These are phyloP conservation scores for Dromas ardeola DNA, from an alignment of 2,113 vertebrate species.

Conservation along the genomic window DNA sequence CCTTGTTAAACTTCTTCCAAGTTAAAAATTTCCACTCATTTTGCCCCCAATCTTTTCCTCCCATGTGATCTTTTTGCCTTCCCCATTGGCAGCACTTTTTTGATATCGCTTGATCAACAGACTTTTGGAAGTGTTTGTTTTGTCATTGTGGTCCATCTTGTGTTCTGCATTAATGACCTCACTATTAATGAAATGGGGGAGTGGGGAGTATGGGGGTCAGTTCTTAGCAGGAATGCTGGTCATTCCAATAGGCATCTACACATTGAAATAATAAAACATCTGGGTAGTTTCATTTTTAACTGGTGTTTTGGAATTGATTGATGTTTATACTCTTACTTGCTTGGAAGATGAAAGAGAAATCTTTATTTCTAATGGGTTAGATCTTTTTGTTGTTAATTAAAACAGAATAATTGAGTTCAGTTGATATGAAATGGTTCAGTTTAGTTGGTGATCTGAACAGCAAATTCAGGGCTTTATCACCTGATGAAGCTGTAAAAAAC, in stretches of 20 bases:
- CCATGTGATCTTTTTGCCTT: neutral
- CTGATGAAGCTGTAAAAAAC: neutral
- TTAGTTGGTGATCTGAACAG: neutral
- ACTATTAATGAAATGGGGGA: neutral
- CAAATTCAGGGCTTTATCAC: neutral
- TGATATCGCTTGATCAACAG: neutral
- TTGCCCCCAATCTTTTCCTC: neutral
- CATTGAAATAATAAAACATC: neutral
- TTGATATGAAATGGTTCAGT: neutral
- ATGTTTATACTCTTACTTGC: neutral
- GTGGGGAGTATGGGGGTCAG: fast-evolving
- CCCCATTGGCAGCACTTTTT: neutral
- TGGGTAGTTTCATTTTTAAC: neutral
- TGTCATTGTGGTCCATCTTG: neutral
- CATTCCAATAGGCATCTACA: neutral
- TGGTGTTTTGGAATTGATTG: neutral
- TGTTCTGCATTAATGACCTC: neutral
- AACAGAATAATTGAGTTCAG: neutral
- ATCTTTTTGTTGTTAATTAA: neutral
- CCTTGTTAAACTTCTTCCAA: neutral
- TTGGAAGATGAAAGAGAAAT: slow-evolving; percentile 4
- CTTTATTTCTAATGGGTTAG: neutral
- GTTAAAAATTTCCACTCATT: neutral
- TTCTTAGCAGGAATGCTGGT: neutral
- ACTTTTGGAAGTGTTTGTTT: neutral